Evolutionary conservation across 2,888 invertebrate genomes (phyloP).

Genomic region (Philereme vetulata): DNA sequence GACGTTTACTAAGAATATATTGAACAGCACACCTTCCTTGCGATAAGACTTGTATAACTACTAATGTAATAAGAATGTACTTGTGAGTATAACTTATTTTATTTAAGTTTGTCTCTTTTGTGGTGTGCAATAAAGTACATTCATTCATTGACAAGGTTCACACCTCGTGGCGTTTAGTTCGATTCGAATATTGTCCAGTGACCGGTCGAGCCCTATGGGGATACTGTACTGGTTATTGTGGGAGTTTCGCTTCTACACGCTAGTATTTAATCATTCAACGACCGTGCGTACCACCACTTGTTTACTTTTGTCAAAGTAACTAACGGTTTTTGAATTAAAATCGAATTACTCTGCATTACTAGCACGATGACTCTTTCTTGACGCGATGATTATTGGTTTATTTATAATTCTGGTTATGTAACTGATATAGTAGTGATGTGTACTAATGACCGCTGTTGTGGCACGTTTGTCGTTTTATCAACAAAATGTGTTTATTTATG

Average conservation of each 20-base stretch:
- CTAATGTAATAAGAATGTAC: too few species aligned
- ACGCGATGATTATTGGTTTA: constrained; percentile 27
- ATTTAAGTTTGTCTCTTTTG: too few species aligned
- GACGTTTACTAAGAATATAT: too few species aligned
- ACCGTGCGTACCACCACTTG: constrained; percentile 6
- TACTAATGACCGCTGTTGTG: constrained; percentile 4
- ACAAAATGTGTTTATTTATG: neutral
- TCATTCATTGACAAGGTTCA: too few species aligned
- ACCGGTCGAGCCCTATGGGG: too few species aligned
- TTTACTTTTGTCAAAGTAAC: constrained; percentile 17
- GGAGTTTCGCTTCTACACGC: constrained; percentile 14
- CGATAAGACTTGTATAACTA: too few species aligned
- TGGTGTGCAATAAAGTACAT: too few species aligned
- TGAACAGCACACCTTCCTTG: too few species aligned
- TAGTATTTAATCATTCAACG: neutral
- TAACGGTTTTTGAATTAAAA: constrained; percentile 38
- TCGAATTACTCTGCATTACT: constrained; percentile 36
- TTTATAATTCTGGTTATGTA: constrained; percentile 21
- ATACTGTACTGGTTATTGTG: neutral
- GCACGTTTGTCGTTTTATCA: constrained; percentile 1
- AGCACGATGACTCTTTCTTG: constrained; percentile 27
- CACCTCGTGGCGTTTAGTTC: too few species aligned
- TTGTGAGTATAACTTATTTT: too few species aligned
- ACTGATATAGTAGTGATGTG: constrained; percentile 12
- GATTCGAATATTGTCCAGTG: too few species aligned